Evolutionary conservation across 2,888 invertebrate genomes (phyloP).

Genomic region (Entomobrya proxima): DNA sequence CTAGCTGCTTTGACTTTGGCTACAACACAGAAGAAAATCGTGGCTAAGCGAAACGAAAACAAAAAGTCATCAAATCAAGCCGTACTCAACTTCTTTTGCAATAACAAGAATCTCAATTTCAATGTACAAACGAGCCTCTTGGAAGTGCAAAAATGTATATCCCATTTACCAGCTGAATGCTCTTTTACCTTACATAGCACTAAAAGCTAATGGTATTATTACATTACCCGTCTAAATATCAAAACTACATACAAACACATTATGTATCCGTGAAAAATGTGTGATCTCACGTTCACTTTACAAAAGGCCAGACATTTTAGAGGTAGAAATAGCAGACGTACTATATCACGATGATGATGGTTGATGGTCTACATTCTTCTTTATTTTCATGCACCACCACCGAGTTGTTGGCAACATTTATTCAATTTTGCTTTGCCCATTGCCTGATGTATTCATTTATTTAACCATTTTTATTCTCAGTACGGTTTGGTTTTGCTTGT

Average conservation of each 20-base stretch:
- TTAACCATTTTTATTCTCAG: constrained; percentile 11
- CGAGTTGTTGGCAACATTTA: background rate
- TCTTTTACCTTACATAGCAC: background rate
- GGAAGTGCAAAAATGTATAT: background rate
- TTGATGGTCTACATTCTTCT: background rate
- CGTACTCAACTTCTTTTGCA: constrained; percentile 14
- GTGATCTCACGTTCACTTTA: constrained; percentile 61
- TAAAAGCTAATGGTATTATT: background rate
- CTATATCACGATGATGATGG: background rate
- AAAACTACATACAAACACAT: background rate
- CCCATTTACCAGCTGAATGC: background rate
- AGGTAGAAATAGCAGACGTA: background rate
- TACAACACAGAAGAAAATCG: background rate
- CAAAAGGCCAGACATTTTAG: background rate
- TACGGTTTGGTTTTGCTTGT: constrained; percentile 20
- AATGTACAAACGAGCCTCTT: background rate
- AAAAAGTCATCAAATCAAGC: constrained; percentile 29
- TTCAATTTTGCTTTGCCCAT: too few relatives aligned
- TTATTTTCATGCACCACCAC: background rate
- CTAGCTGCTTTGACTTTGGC: background rate
- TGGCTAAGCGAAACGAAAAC: background rate
- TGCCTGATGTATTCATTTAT: too few relatives aligned
- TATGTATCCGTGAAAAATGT: constrained; percentile 51
- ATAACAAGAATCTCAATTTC: constrained; percentile 5
- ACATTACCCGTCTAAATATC: background rate